Base-by-base conservation (phyloP, 2,797 vertebrate genomes). In the Bovichtus variegatus region DNA sequence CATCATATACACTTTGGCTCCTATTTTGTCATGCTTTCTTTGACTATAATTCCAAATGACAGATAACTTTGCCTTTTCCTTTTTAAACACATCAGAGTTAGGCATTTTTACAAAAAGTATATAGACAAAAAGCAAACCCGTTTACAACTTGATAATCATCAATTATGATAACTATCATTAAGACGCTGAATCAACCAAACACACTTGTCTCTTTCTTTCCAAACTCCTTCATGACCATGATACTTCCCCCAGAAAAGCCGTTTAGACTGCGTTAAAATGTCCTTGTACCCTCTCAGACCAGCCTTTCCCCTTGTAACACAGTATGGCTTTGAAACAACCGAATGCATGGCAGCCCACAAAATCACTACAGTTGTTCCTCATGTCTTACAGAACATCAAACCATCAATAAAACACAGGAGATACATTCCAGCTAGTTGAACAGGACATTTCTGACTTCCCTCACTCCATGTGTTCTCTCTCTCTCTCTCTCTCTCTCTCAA, bases 351-450 rank as follows among this genome's bases (percentile, higher is more conserved):
- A 92, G 90, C 87, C 92, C 90, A 66, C 92, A 91, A 89, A 91
- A 92, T 92, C 89, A 83, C 89, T 91, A 89, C 90, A 92, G 90
- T 93, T 92, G 92, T 93, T 92, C 87, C 80, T 84, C 82, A 25
- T 90, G 92, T 92, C 91, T 87, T 88, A 90, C 91, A 91, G 85
- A 88, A 89, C 89, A 91, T 92, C 89, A 88, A 92, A 90, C 90
- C 86, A 75, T 93, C 93, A 93, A 93, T 93, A 93, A 93, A 93
- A 92, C 80, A 76, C 89, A 72, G 87, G 85, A 91, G 90, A 91
- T 85, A 85, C 91, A 92, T 93, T 92, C 90, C 90, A 87, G 88
- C 88, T 89, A 90, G 89, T 92, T 77, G 81, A 90, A 91, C 85
- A 81, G 91, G 91, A 92, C 93, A 58, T 91, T 91, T 90, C 87